phyloP scores from a whole-genome alignment of 2,888 invertebrate genomes.

The Melipona bicolor region DNA sequence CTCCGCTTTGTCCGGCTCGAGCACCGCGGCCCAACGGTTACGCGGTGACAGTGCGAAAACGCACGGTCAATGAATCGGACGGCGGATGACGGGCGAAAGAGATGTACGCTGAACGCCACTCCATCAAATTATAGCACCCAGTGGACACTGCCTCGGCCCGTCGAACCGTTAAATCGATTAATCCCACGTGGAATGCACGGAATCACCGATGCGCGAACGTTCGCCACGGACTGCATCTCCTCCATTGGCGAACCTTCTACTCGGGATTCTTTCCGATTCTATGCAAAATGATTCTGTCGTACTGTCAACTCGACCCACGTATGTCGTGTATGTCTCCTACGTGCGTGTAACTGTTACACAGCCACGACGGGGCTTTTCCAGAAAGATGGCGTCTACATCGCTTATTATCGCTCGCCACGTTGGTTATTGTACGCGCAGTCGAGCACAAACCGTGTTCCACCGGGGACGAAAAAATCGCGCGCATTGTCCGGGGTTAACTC shows the following conservation, averaged over 20 bases:
- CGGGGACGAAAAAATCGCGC: not conserved
- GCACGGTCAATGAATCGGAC: conserved; percentile 78
- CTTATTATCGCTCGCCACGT: not conserved
- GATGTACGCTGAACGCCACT: conserved; percentile 73
- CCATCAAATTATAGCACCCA: conserved; percentile 75
- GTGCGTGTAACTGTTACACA: conserved; percentile 2
- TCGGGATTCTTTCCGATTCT: conserved; percentile 1
- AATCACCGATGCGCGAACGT: conserved; percentile 44
- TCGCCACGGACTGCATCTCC: conserved; percentile 33
- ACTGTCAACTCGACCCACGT: not conserved
- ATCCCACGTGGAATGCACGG: conserved; percentile 69
- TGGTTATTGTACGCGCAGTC: not conserved
- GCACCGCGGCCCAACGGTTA: conserved; percentile 74
- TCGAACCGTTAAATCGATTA: conserved; percentile 74
- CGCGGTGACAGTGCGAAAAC: conserved; percentile 79
- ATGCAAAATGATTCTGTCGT: not conserved
- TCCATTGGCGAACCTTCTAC: not conserved
- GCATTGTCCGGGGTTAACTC: not conserved
- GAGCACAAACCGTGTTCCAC: not conserved
- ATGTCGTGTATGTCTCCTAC: not conserved
- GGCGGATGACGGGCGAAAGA: conserved; percentile 74
- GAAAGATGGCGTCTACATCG: not conserved
- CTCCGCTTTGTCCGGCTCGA: conserved; percentile 41
- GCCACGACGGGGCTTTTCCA: not conserved
- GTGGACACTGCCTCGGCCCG: conserved; percentile 63